A percentile compares a stretch with the other conserved stretches of the same genome.
phyloP scores from a whole-genome alignment of 53 echinoderm and acorn worm genomes.

The Patiria pectinifera region DNA sequence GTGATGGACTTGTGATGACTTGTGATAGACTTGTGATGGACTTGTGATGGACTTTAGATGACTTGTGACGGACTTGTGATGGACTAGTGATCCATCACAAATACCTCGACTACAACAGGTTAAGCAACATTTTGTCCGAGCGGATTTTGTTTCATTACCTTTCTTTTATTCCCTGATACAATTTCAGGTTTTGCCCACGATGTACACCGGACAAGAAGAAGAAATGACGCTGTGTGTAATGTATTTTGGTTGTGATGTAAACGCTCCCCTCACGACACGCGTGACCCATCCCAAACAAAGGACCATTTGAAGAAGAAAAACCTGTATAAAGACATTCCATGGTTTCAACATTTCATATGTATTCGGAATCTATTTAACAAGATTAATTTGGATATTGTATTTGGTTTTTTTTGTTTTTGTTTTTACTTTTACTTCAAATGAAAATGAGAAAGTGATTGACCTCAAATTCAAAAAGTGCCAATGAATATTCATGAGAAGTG shows the following conservation, averaged over 20 bases:
- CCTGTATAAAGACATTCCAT: neutral
- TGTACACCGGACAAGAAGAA: constrained; percentile 95
- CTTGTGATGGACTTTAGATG: too few relatives aligned
- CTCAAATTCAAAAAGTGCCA: too few relatives aligned
- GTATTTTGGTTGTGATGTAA: neutral
- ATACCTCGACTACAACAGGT: too few relatives aligned
- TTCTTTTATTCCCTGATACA: neutral
- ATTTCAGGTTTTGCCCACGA: constrained; percentile 90
- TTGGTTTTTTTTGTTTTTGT: too few relatives aligned
- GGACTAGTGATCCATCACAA: too few relatives aligned
- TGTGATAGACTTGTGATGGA: too few relatives aligned
- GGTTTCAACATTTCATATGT: neutral
- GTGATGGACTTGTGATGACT: too few relatives aligned
- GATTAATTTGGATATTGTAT: neutral
- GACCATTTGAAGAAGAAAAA: neutral
- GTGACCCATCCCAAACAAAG: neutral
- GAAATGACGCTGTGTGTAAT: constrained; percentile 69
- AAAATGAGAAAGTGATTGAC: too few relatives aligned
- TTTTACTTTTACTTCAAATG: too few relatives aligned
- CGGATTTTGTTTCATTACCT: neutral
- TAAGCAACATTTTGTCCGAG: too few relatives aligned
- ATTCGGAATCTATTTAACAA: neutral
- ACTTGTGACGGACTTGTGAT: too few relatives aligned
- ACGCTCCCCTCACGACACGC: neutral
- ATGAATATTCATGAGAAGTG: too few relatives aligned